Conservation (phyloP, 2,797 vertebrate genomes). For the Taeniopygia guttata region DNA sequence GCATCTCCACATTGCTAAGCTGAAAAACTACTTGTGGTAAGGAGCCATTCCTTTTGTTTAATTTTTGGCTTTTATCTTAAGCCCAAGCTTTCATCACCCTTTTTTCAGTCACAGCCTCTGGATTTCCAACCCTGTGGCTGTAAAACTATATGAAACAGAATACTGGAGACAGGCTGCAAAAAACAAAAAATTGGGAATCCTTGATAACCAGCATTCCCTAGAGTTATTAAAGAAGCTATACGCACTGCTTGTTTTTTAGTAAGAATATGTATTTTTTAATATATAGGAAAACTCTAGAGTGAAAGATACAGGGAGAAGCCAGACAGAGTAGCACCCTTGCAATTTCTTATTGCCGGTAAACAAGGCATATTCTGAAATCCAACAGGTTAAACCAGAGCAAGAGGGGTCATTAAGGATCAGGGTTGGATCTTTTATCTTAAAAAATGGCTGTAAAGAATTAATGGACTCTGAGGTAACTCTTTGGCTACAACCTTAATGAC, state of each 20-base stretch:
- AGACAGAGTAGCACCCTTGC: neutral
- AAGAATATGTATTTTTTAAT: neutral
- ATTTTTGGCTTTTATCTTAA: constrained; percentile 40
- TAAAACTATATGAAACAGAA: constrained; percentile 7
- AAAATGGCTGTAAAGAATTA: neutral
- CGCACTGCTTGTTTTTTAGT: neutral
- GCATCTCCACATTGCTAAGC: neutral
- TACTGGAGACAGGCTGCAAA: neutral
- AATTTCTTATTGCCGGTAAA: neutral
- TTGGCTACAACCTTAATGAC: neutral
- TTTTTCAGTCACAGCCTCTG: neutral
- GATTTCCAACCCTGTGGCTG: neutral
- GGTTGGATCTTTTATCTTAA: neutral
- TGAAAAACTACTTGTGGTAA: constrained; percentile 25
- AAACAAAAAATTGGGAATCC: neutral
- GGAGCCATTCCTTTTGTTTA: constrained; percentile 5
- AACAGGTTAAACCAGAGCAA: neutral
- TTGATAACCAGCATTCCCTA: neutral
- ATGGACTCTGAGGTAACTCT: neutral
- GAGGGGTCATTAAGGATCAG: neutral
- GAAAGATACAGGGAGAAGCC: neutral
- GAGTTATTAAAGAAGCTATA: neutral
- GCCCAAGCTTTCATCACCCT: neutral
- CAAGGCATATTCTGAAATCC: neutral
- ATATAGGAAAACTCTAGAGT: neutral